Evolutionary conservation across 1,140 invertebrate species (phyloP).

Genomic region (Cephus cinctus): DNA sequence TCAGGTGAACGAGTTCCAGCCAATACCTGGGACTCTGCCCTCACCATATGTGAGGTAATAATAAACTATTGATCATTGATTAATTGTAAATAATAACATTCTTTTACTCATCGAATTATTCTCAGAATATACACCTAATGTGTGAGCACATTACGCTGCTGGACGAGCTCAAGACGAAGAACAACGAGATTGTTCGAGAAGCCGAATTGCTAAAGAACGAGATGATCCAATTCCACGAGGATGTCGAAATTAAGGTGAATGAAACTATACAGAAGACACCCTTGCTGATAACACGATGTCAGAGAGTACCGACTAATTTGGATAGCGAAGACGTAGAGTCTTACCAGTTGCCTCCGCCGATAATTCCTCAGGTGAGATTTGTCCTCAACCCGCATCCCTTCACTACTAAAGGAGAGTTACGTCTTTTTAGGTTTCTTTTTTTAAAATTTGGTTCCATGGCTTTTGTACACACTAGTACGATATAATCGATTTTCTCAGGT

Average conservation of each 20-base stretch:
- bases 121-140: conserved; percentile 65
- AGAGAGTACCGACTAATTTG: conserved; percentile 64
- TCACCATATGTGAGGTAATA: conserved; percentile 72
- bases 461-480: no score
- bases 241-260: conserved; percentile 66
- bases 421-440: no score
- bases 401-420: no score
- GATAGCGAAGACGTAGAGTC: conserved; percentile 58
- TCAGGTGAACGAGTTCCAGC: conserved; percentile 81
- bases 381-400: no score
- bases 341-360: conserved; percentile 49
- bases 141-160: conserved; percentile 70
- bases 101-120: conserved; percentile 24
- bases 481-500: no score
- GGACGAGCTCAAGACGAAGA: conserved; percentile 62
- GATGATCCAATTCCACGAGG: conserved; percentile 65
- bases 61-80: conserved; percentile 12
- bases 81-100: conserved; percentile 8
- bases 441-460: no score
- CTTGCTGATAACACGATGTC: conserved; percentile 67
- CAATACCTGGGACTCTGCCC: conserved; percentile 71
- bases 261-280: conserved; percentile 68
- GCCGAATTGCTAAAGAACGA: conserved; percentile 64
- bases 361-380: conserved; percentile 49
- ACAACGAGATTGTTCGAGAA: conserved; percentile 62